Conservation (phyloP, 2,888 invertebrate genomes). For the Mactromeris polynyma region DNA sequence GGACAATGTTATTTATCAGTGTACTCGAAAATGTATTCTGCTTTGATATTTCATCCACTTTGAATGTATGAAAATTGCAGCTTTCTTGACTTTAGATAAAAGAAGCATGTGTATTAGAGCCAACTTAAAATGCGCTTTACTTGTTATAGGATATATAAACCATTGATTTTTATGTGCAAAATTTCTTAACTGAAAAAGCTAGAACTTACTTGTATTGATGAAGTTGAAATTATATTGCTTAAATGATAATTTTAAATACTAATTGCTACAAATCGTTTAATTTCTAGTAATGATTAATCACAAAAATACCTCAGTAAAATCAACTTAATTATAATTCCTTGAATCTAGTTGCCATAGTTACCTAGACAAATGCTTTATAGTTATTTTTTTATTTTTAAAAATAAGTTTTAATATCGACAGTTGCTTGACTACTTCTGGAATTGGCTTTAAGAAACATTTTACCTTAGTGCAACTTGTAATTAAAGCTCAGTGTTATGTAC, state of each 20-base stretch:
- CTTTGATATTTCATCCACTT: background rate
- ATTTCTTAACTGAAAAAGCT: too few species aligned
- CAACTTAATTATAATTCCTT: too few species aligned
- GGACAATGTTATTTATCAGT: background rate
- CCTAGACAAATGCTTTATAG: too few species aligned
- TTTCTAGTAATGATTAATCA: background rate
- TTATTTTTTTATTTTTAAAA: too few species aligned
- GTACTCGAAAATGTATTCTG: background rate
- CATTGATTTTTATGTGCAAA: background rate
- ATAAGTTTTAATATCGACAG: background rate
- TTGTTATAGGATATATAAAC: background rate
- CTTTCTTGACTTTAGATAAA: constrained; percentile 14
- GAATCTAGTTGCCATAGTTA: too few species aligned
- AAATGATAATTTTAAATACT: background rate
- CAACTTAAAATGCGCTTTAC: background rate
- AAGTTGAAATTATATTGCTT: too few species aligned
- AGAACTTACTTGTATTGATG: too few species aligned
- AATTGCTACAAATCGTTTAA: background rate
- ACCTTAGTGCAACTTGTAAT: background rate
- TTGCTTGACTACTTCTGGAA: background rate
- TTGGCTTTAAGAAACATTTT: background rate
- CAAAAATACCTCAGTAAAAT: too few species aligned
- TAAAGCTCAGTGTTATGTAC: background rate
- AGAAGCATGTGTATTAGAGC: background rate
- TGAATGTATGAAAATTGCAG: constrained; percentile 19